Conservation (phyloP, 2,888 invertebrate species). For the Drosophila monieri region DNA sequence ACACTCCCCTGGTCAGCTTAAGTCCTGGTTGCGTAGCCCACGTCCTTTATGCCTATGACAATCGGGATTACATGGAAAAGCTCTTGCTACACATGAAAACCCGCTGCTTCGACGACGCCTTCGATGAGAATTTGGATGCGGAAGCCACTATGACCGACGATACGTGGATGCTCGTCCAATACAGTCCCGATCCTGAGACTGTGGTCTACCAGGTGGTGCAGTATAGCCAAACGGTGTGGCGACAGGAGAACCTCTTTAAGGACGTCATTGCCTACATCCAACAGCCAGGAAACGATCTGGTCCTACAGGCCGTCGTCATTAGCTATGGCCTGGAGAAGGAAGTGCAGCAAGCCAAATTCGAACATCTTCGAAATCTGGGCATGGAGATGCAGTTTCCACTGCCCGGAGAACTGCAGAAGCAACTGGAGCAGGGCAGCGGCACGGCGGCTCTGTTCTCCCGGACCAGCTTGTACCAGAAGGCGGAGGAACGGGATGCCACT, state of each 20-base stretch:
- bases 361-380: constrained; percentile 38
- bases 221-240: constrained; percentile 64
- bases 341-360: constrained; percentile 47
- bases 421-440: constrained; percentile 38
- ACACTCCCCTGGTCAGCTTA: constrained; percentile 47
- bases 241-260: constrained; percentile 65
- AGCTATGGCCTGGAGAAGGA: constrained; percentile 50
- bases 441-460: constrained; percentile 53
- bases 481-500: constrained; percentile 60
- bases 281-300: constrained; percentile 39
- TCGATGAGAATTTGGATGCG: constrained; percentile 50
- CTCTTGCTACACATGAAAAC: constrained; percentile 63
- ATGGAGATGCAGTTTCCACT: constrained; percentile 49
- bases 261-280: constrained; percentile 73
- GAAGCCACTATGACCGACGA: constrained; percentile 40
- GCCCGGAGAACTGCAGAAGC: constrained; percentile 36
- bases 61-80: constrained; percentile 59
- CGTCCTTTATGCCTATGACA: constrained; percentile 59
- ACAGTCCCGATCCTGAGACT: constrained; percentile 62
- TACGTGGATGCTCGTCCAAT: constrained; percentile 75
- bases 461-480: constrained; percentile 52
- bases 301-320: constrained; percentile 73
- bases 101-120: constrained; percentile 62
- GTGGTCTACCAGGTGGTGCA: constrained; percentile 67
- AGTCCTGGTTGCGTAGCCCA: constrained; percentile 47